phyloP scores from a whole-genome alignment of 2,113 vertebrate species.

The Macaca mulatta region DNA sequence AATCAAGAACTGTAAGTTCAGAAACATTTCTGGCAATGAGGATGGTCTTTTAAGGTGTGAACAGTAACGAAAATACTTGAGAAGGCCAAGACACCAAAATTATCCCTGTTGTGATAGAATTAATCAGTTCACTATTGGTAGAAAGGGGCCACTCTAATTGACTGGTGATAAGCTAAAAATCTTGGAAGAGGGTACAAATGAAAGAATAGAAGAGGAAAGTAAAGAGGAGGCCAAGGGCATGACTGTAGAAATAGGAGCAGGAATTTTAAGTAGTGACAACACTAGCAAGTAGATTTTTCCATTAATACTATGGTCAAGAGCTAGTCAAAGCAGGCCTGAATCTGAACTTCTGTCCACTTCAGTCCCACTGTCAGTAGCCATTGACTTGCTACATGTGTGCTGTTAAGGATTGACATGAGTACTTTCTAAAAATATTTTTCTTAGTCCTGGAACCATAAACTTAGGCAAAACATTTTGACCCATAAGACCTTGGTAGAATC shows the following conservation, averaged over 20 bases:
- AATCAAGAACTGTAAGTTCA: neutral
- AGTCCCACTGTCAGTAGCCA: neutral
- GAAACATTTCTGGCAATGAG: neutral
- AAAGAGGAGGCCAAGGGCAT: neutral
- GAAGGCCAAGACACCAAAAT: neutral
- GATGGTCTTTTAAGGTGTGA: neutral
- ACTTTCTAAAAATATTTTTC: neutral
- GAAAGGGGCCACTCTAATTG: neutral
- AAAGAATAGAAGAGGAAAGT: neutral
- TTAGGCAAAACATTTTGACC: conserved; percentile 20
- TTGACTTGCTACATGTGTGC: neutral
- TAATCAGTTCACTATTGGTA: neutral
- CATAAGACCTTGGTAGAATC: neutral
- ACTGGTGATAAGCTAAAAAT: neutral
- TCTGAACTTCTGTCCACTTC: neutral
- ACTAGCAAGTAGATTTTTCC: neutral
- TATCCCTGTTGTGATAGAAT: neutral
- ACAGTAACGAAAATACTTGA: neutral
- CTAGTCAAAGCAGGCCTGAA: neutral
- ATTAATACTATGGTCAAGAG: neutral
- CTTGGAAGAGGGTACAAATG: neutral
- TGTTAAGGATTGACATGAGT: neutral
- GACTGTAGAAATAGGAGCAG: neutral
- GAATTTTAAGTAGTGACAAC: neutral
- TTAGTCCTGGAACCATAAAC: neutral